Conservation (phyloP, 2,113 vertebrate species). For the Macroglossus sobrinus region DNA sequence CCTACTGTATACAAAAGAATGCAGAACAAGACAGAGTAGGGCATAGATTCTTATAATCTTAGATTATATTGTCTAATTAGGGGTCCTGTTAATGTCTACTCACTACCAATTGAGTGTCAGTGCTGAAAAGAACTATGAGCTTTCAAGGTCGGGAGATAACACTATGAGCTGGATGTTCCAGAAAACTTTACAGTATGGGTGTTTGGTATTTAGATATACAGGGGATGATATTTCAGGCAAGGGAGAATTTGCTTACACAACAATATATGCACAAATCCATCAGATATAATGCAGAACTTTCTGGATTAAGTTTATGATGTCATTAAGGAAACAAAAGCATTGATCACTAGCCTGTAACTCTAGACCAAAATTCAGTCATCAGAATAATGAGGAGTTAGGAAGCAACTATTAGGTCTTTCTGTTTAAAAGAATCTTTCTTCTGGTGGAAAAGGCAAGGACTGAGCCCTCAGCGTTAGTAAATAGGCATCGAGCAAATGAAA, state of each 20-base stretch:
- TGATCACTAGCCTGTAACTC: not conserved
- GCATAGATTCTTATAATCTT: not conserved
- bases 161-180: not conserved
- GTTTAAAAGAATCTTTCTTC: constrained; percentile 40
- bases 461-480: constrained; percentile 48
- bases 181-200: not conserved
- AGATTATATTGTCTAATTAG: not conserved
- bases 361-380: constrained; percentile 40
- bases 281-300: not conserved
- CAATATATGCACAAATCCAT: not conserved
- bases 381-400: constrained; percentile 42
- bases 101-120: not conserved
- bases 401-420: constrained; percentile 30
- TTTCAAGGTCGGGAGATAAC: not conserved
- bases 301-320: not conserved
- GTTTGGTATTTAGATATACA: not conserved
- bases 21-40: not conserved
- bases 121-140: not conserved
- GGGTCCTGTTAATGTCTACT: not conserved
- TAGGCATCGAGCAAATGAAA: not conserved
- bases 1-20: not conserved
- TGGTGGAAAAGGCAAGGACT: constrained; percentile 59
- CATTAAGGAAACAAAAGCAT: not conserved
- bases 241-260: not conserved
- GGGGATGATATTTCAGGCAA: not conserved